Conservation (phyloP, 1,140 invertebrate genomes). For the Leptinotarsa undecemlineata region DNA sequence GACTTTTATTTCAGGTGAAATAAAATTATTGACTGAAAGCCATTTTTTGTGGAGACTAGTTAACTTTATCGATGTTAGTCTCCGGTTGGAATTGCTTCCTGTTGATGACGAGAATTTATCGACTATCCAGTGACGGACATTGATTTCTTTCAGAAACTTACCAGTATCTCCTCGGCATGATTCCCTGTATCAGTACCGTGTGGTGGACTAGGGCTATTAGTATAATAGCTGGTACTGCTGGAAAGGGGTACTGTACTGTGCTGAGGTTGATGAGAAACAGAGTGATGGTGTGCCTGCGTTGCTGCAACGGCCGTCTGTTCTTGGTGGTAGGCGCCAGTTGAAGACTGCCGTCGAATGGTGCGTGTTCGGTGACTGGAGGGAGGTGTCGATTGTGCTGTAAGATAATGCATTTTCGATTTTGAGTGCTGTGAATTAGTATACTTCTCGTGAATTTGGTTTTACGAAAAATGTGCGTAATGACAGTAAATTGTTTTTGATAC, state of each 20-base stretch:
- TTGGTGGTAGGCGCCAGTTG: constrained; percentile 59
- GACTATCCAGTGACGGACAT: neutral
- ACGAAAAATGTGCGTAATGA: neutral
- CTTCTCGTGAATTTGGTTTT: neutral
- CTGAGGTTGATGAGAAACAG: constrained; percentile 29
- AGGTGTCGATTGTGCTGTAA: constrained; percentile 60
- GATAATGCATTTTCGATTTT: neutral
- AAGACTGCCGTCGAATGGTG: constrained; percentile 63
- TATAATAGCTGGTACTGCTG: constrained; percentile 55
- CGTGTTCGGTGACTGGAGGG: constrained; percentile 60
- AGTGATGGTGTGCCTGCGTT: constrained; percentile 31
- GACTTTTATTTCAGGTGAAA: no score
- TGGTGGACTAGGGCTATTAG: constrained; percentile 54
- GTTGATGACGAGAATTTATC: no score
- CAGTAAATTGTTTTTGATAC: no score
- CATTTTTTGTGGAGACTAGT: no score
- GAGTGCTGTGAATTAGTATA: neutral
- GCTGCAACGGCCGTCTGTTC: constrained; percentile 51
- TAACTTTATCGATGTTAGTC: no score
- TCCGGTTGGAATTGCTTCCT: no score
- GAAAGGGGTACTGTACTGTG: constrained; percentile 48
- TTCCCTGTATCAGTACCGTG: constrained; percentile 35
- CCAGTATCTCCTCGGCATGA: constrained; percentile 31
- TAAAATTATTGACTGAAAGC: no score
- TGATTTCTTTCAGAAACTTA: neutral